These are phyloP conservation scores for Steinernema hermaphroditum DNA, from an alignment of 2,888 invertebrate species.

Conservation along the genomic window DNA sequence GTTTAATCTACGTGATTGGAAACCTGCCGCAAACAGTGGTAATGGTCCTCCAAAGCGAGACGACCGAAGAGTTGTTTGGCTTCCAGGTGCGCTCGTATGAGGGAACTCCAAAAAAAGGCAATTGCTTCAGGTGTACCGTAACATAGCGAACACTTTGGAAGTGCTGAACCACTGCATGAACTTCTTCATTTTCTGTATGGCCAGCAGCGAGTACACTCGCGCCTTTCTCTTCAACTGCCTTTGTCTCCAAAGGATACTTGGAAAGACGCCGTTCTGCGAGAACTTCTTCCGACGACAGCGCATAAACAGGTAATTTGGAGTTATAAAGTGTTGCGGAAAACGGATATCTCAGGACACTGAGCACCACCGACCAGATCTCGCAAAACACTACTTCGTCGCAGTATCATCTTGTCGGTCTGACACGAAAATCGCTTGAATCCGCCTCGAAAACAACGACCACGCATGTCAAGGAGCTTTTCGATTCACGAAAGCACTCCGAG, in stretches of 20 bases:
- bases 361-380: conserved; percentile 16
- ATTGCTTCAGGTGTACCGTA: conserved; percentile 60
- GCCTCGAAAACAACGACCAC: conserved; percentile 13
- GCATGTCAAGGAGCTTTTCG: neutral
- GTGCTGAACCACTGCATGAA: conserved; percentile 65
- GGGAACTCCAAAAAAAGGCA: neutral
- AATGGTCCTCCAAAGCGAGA: conserved; percentile 62
- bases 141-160: conserved; percentile 62
- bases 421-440: neutral
- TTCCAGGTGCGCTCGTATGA: conserved; percentile 53
- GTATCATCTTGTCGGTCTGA: conserved; percentile 12
- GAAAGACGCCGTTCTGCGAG: neutral
- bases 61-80: conserved; percentile 50
- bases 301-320: conserved; percentile 3
- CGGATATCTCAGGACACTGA: neutral
- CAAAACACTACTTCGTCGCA: conserved; percentile 26
- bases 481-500: neutral
- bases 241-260: neutral
- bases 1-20: conserved; percentile 61
- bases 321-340: neutral
- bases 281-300: conserved; percentile 10
- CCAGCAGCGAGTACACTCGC: conserved; percentile 59
- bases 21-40: conserved; percentile 64
- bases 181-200: conserved; percentile 66
- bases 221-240: conserved; percentile 49